These are phyloP conservation scores for Pangasius mekongensis DNA, from an alignment of 2,797 vertebrate genomes.

Conservation along the genomic window DNA sequence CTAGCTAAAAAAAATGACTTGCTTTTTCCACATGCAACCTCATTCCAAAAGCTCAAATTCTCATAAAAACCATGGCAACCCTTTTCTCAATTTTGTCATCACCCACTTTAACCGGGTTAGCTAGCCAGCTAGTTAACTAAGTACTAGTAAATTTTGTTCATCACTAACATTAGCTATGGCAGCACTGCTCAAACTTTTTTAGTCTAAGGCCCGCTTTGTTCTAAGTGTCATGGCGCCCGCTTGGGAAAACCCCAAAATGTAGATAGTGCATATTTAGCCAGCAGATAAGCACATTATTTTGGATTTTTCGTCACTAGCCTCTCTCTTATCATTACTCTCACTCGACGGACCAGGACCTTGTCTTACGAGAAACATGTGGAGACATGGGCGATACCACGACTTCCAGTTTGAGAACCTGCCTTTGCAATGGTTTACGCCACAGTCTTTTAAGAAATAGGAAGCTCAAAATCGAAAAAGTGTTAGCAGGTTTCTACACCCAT, in stretches of 20 bases:
- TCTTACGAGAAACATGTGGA: too few relatives aligned
- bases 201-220: neutral
- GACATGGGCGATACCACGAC: too few relatives aligned
- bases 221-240: neutral
- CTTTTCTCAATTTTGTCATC: too few relatives aligned
- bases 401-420: neutral
- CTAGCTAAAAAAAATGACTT: too few relatives aligned
- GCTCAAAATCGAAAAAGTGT: neutral
- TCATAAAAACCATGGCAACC: too few relatives aligned
- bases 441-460: neutral
- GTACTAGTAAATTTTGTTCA: too few relatives aligned
- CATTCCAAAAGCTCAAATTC: too few relatives aligned
- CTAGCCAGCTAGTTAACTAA: too few relatives aligned
- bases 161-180: too few relatives aligned
- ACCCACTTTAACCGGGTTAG: too few relatives aligned
- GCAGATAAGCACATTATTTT: neutral
- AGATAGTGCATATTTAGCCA: neutral
- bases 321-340: neutral
- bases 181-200: neutral
- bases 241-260: neutral
- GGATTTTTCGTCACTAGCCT: neutral
- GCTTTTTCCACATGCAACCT: too few relatives aligned
- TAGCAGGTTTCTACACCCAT: neutral
- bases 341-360: neutral
- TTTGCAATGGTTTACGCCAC: neutral